Evolutionary conservation across 2,113 vertebrate species (phyloP).

Genomic region (Mastomys natalensis): DNA sequence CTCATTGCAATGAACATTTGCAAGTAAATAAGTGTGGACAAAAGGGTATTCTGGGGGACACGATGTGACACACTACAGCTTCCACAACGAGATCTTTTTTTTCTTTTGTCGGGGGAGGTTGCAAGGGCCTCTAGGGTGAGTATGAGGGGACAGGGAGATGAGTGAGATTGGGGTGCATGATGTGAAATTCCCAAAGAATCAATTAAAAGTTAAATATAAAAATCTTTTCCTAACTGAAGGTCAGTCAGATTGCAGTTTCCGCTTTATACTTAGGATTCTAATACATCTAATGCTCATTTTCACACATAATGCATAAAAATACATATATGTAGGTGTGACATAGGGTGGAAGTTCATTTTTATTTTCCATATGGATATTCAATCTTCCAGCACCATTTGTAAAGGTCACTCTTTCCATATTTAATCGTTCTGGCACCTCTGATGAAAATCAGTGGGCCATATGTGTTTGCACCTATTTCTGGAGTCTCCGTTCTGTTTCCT

Average conservation of each 20-base stretch:
- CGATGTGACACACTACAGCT: too few species aligned
- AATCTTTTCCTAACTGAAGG: not conserved
- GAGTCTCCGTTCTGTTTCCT: constrained; percentile 27
- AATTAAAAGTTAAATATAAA: not conserved
- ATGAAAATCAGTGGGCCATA: not conserved
- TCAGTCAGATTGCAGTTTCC: constrained; percentile 22
- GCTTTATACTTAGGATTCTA: not conserved
- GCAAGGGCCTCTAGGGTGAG: too few species aligned
- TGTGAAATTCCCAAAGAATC: not conserved
- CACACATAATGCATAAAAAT: not conserved
- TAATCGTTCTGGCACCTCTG: constrained; percentile 29
- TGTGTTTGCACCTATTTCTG: constrained; percentile 19
- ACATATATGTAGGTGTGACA: not conserved
- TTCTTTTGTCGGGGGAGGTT: too few species aligned
- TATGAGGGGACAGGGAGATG: too few species aligned
- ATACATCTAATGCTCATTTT: constrained; percentile 1
- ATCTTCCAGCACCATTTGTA: constrained; percentile 1
- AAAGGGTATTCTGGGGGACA: too few species aligned
- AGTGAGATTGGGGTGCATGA: too few species aligned
- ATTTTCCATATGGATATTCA: constrained; percentile 36
- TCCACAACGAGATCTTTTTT: too few species aligned
- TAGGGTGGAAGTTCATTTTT: constrained; percentile 51
- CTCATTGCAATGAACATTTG: too few species aligned
- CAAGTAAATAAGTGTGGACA: too few species aligned
- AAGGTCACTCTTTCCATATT: constrained; percentile 28